Evolutionary conservation across 2,888 invertebrate species (phyloP), one percentile per base, ranked within the genome.

Genomic region (Penaeus monodon): DNA sequence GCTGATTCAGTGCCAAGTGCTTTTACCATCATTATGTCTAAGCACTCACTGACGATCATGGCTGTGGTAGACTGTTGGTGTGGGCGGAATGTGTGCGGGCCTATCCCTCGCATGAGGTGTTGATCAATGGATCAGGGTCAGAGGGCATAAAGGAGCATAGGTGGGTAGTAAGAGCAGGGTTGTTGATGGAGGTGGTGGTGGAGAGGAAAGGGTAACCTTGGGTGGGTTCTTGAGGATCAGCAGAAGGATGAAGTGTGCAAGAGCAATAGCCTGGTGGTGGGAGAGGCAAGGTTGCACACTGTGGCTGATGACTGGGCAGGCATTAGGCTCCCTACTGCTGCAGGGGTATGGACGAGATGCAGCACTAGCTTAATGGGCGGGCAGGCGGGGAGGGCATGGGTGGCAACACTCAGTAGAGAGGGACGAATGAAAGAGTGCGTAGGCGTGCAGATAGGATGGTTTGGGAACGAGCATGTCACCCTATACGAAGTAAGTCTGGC

Each of bases 401-500:
- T 68, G 44, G 22, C n/a, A 81, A 66, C 68, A 65, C 80, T 80
- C 80, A 33, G 44, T n/a, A 79, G 63, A 63, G 29, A 74, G 29
- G 65, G 76, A 77, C 12, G 38, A 33, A 70, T 84, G 57, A 49
- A 38, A 44, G 33, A n/a, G 74, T 57, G 57, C 17, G 38, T 33
- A 82, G 49, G 73, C 38, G 70, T 57, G 63, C 38, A 44, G 44
- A 33, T 29, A 49, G 38, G 29, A 44, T 70, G 68, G 24, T 66
- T 57, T n/a, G 70, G 80, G 80, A 22, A n/a, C n/a, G 49, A 65
- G 29, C 57, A 17, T 57, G 17, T 57, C 57, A 20, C 65, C 38
- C 78, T 84, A 89, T 29, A 89, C 89, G 73, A 89, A 89, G 84
- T 89, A 89, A 27, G 89, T 89, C 57, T 89, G 89, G 27, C 89